phyloP scores from a whole-genome alignment of 2,797 vertebrate species.

The Champsocephalus gunnari region DNA sequence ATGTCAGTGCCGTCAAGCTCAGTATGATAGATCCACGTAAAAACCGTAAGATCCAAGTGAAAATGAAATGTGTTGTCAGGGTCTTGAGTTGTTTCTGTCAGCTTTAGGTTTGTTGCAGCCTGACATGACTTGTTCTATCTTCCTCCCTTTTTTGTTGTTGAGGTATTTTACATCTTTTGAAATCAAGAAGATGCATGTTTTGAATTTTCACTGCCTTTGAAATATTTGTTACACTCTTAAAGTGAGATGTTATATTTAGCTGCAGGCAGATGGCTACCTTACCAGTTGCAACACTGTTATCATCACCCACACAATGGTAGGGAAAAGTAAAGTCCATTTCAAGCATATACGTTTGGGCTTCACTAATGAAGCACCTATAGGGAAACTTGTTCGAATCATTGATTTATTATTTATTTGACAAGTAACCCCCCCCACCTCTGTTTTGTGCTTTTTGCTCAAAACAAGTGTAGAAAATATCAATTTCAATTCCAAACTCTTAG shows the following conservation, averaged over 20 bases:
- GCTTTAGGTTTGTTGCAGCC: slow-evolving; percentile 22
- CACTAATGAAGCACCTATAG: slow-evolving; percentile 38
- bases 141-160: not conserved
- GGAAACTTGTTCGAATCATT: slow-evolving; percentile 34
- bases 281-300: slow-evolving; percentile 27
- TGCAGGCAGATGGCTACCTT: slow-evolving; percentile 13
- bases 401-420: slow-evolving; percentile 31
- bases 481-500: not conserved
- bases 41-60: slow-evolving; percentile 7
- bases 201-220: slow-evolving; percentile 1
- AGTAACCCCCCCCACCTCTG: not conserved
- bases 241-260: slow-evolving; percentile 21
- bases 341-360: slow-evolving; percentile 1
- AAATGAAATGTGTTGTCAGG: slow-evolving; percentile 8
- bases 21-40: slow-evolving; percentile 13
- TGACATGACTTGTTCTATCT: slow-evolving; percentile 4
- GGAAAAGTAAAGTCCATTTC: slow-evolving; percentile 5
- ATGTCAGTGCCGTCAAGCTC: slow-evolving; percentile 33
- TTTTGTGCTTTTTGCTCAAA: slow-evolving; percentile 20
- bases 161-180: slow-evolving; percentile 24
- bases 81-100: slow-evolving; percentile 8
- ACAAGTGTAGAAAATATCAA: slow-evolving; percentile 14
- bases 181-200: not conserved
- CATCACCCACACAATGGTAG: slow-evolving; percentile 18
- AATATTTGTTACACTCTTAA: slow-evolving; percentile 21